Evolutionary conservation across 53 echinoderm and acorn worm species (phyloP).

Genomic region (Arbacia lixula): DNA sequence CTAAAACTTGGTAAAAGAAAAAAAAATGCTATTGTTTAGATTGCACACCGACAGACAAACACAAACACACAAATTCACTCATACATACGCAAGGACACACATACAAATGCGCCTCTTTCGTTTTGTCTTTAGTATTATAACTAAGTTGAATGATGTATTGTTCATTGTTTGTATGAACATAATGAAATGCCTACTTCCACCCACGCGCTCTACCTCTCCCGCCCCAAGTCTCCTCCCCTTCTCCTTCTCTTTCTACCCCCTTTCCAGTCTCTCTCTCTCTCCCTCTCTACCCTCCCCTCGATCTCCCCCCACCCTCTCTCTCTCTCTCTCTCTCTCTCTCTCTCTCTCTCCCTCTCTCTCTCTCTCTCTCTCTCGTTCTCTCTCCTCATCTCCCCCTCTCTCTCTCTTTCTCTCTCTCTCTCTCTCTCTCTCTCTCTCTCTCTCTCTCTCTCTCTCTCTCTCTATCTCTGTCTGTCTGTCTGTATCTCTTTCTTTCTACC

Average conservation of each 20-base stretch:
- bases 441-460: neutral
- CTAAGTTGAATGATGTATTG: too few relatives aligned
- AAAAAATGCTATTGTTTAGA: too few relatives aligned
- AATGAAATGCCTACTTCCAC: too few relatives aligned
- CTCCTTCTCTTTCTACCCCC: neutral
- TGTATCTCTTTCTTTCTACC: neutral
- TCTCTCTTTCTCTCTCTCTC: neutral
- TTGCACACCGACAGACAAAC: too few relatives aligned
- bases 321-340: conserved; percentile 11
- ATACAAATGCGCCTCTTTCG: too few relatives aligned
- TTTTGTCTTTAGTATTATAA: too few relatives aligned
- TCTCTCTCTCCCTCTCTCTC: neutral
- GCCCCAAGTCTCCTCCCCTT: neutral
- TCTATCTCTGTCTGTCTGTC: neutral
- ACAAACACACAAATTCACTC: too few relatives aligned
- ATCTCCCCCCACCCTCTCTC: neutral
- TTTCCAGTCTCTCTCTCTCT: neutral
- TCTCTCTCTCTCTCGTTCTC: neutral
- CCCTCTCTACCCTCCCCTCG: neutral
- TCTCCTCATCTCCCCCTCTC: neutral
- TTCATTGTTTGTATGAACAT: too few relatives aligned
- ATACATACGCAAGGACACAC: too few relatives aligned
- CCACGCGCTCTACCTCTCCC: too few relatives aligned
- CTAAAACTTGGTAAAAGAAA: too few relatives aligned
- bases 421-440: neutral